Base-by-base conservation (phyloP, 2,888 invertebrate species). In the Ophion costatus region DNA sequence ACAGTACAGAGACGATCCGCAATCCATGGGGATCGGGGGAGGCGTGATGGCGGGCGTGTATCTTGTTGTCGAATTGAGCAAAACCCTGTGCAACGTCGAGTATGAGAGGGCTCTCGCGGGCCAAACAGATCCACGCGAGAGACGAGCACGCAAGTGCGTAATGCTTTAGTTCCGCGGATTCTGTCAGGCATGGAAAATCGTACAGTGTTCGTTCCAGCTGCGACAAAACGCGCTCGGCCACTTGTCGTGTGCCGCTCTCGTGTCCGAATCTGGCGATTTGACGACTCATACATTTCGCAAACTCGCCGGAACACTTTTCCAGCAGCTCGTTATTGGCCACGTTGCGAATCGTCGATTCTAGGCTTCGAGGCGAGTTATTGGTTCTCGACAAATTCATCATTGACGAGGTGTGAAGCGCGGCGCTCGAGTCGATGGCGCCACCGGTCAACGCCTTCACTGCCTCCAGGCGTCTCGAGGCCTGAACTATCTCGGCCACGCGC, bases 141-240 rank as follows among this genome's bases (percentile, higher is more conserved):
- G 97, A 95, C 63, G 98, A 97, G 84, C 98, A 97, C 61, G 97
- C 96, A 45, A 96, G 95, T 76, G 98, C 97, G 93, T 98, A 98
- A 89, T 96, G 96, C 90, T 96, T 95, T 80, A 99, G 95, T 42
- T 97, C 96, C 0, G 95, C 95, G 92, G 98, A 98, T 0, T 95
- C 94, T 88, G 96, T 96, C 90, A 99, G 95, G 93, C 98, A 97
- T 51, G 98, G 98, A 94, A 98, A 99, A 94, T 99, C 99, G 91
- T 98, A 98, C 22, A 99, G 95, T 0, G 98, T 98, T 88, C 97
- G 96, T 94, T 98, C 96, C 87, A 99, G 96, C 95, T 98, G 96
- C 85, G 51, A 88, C 77, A 92, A 88, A 80, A 93, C 92, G 80
- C 92, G 93, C 70, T 90, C 89, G 57, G 90, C 91, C 73, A 93